Base-by-base conservation (phyloP, 2,113 vertebrate species). In the Furnarius figulus region DNA sequence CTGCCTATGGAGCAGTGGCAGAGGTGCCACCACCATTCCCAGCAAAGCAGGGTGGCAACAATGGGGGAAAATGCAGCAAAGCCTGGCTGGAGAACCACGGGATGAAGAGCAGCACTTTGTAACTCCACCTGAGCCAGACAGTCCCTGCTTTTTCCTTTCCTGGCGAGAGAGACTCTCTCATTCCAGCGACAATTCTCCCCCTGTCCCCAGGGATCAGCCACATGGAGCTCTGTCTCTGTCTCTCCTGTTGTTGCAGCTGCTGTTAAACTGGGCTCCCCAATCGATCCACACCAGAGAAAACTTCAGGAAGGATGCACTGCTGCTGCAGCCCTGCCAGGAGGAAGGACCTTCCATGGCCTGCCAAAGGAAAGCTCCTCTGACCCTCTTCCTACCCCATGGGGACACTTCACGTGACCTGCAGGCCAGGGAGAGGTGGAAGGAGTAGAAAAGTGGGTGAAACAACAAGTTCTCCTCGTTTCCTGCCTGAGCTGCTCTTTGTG, bases 381-480 rank as follows among this genome's bases (percentile, higher is more conserved):
- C 46, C 65, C 56, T 67, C 28, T 71, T 11, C 52, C 61, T 9
- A 3, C 61, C 56, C 50, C 2, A 0, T 2, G 33, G 68, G 68
- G 58, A 68, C 47, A 42, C 25, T 1, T 33, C 40, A 75, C 0
- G 0, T 2, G 3, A 31, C 14, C 59, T 37, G 47, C 0, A 0
- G 9, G 49, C 11, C 59, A 35, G 19, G 13, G 31, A 68, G 35
- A 61, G 30, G 19, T 5, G 0, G 3, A 18, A 2, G 2, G 1
- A 5, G 8, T 17, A 3, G 5, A 5, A 10, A 47, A 76, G 50
- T 0, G 1, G 40, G 30, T 8, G 37, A 40, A 71, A 91, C 76
- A 74, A 5, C 30, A 27, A 47, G 19, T 49, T 83, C 52, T 72
- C 22, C 46, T 58, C 2, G 2, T 72, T 79, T 47, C 52, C 77